These are phyloP conservation scores for Mycalesis mineus DNA, from an alignment of 2,888 invertebrate genomes.

Conservation along the genomic window DNA sequence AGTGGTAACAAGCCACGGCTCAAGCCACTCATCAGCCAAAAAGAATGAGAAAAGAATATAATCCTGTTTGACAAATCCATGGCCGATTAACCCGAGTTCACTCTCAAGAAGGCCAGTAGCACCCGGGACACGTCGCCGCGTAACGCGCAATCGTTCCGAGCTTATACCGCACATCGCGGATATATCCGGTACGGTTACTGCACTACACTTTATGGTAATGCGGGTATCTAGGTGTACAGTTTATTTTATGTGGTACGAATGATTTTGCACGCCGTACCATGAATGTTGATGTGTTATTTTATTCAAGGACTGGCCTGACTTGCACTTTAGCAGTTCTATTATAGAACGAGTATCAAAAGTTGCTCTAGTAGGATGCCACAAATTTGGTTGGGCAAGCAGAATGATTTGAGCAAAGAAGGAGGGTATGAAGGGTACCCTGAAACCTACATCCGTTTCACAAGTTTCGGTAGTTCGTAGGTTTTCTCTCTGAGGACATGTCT, in stretches of 20 bases:
- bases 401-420: too few species aligned
- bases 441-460: too few species aligned
- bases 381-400: too few species aligned
- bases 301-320: too few species aligned
- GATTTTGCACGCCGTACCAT: slow-evolving; percentile 6
- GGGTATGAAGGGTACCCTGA: too few species aligned
- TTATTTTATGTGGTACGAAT: slow-evolving; percentile 12
- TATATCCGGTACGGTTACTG: not conserved
- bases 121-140: not conserved
- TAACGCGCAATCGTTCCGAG: not conserved
- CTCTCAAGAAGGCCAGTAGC: not conserved
- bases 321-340: too few species aligned
- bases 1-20: too few species aligned
- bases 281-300: not conserved
- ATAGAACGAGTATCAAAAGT: too few species aligned
- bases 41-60: not conserved
- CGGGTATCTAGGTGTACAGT: not conserved
- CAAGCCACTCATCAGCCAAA: too few species aligned
- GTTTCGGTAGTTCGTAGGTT: too few species aligned
- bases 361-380: too few species aligned
- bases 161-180: not conserved
- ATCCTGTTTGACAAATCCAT: not conserved
- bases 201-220: slow-evolving; percentile 18
- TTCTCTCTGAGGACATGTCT: too few species aligned
- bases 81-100: not conserved